Evolutionary conservation across 1,140 invertebrate species (phyloP).

Genomic region (Leptinotarsa texana): DNA sequence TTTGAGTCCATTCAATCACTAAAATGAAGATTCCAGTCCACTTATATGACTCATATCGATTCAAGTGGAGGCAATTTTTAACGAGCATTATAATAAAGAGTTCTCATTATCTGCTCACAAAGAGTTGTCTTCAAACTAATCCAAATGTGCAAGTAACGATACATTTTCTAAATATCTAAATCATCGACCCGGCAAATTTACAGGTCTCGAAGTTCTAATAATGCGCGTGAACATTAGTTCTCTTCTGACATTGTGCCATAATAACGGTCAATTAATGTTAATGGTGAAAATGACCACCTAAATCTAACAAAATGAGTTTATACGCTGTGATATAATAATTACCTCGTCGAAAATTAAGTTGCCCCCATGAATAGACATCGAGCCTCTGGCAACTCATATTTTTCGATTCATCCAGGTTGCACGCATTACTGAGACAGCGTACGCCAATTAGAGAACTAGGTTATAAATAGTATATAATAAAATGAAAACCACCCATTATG

Average conservation of each 20-base stretch:
- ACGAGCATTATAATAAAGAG: no score
- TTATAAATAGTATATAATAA: constrained; percentile 5
- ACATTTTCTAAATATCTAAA: no score
- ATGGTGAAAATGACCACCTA: constrained; percentile 8
- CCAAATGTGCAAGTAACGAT: no score
- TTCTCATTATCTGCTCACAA: no score
- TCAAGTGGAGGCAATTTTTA: no score
- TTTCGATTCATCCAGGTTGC: neutral
- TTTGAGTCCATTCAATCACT: no score
- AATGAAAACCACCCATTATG: constrained; percentile 4
- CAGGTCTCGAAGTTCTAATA: neutral
- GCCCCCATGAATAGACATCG: constrained; percentile 5
- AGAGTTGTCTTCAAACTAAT: no score
- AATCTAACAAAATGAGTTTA: constrained; percentile 7
- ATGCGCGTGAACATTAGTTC: constrained; percentile 2
- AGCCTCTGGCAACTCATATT: constrained; percentile 2
- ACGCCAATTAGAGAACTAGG: constrained; percentile 7
- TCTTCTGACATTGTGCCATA: neutral
- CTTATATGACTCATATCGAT: no score
- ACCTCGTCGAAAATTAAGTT: neutral
- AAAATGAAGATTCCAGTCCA: no score
- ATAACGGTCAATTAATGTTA: constrained; percentile 2
- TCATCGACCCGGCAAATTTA: no score
- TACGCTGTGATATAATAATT: constrained; percentile 8
- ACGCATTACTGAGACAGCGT: neutral